Base-by-base conservation (phyloP, 2,113 vertebrate genomes). In the Blennius ocellaris region DNA sequence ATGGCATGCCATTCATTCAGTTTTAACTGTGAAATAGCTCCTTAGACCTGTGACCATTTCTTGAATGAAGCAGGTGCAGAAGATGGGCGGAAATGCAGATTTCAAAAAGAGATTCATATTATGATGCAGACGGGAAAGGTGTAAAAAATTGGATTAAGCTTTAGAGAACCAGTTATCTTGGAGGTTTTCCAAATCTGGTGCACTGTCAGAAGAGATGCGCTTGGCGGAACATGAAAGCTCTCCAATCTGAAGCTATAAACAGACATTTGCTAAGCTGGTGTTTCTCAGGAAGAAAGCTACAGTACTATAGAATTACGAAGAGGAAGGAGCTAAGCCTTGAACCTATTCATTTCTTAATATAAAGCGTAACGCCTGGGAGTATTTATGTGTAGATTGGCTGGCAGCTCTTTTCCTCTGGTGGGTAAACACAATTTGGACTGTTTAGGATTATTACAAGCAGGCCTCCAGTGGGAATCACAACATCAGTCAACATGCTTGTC, bases 371-470 rank as follows among this genome's bases (percentile, higher is more conserved):
- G 69, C 17, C 59, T 48, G 8, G 1, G n/a, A 40, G 39, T 14
- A 49, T 71, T 55, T 9, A 43, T 52, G 4, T 5, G 8, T 56
- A 70, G 54, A 69, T 44, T 47, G 47, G 17, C 49, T 65, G 49
- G n/a, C 43, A 59, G 67, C 41, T 15, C 39, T 70, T 57, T 64
- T 60, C 17, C 48, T 68, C 62, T 12, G 1, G 11, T 36, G 52
- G 48, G 61, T 48, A 53, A 74, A 80, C 39, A 74, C 49, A 66
- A 30, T 48, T 72, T 62, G 51, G 47, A 55, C 8, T 61, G 44
- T 43, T 63, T 21, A 21, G 44, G 51, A 76, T 63, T 62, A 79
- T 52, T 78, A 45, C 39, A 45, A 66, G 54, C 39, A 6, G 17
- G 21, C 53, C 53, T 12, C 54, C 3, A 0, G 53, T 39, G 67